phyloP scores from a whole-genome alignment of 2,888 invertebrate genomes.

The Hydropsyche betteni region DNA sequence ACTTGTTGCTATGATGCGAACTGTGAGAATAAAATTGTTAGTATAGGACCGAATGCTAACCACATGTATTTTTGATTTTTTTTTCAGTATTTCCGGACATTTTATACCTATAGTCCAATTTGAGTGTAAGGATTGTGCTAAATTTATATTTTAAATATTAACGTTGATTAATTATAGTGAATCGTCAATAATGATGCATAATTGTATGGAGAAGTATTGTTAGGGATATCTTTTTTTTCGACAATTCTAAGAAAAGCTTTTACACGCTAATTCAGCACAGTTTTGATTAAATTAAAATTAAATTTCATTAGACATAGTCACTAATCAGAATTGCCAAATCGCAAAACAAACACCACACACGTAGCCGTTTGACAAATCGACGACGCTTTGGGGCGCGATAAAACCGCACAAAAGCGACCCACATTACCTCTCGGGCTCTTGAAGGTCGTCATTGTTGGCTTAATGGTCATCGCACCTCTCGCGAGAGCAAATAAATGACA shows the following conservation, averaged over 20 bases:
- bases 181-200: neutral
- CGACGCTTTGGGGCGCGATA: neutral
- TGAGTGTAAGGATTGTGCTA: too few species aligned
- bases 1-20: conserved; percentile 19
- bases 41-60: conserved; percentile 26
- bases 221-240: neutral
- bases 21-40: conserved; percentile 28
- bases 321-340: too few species aligned
- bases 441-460: conserved; percentile 14
- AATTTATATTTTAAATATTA: neutral
- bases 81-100: conserved; percentile 20
- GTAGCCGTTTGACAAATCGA: neutral
- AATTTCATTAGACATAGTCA: too few species aligned
- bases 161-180: conserved; percentile 12
- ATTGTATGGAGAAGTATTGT: neutral
- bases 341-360: neutral
- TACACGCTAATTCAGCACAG: neutral
- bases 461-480: conserved; percentile 10
- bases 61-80: conserved; percentile 20
- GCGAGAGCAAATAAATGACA: neutral
- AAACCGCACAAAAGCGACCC: neutral
- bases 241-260: neutral
- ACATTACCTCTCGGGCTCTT: neutral
- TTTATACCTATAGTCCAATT: conserved; percentile 18
- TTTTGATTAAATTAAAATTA: too few species aligned